A percentile compares a stretch with the other conserved stretches of the same genome.
Evolutionary conservation across 23 tunicate species (phyloP).

Genomic region (Diplosoma virens): DNA sequence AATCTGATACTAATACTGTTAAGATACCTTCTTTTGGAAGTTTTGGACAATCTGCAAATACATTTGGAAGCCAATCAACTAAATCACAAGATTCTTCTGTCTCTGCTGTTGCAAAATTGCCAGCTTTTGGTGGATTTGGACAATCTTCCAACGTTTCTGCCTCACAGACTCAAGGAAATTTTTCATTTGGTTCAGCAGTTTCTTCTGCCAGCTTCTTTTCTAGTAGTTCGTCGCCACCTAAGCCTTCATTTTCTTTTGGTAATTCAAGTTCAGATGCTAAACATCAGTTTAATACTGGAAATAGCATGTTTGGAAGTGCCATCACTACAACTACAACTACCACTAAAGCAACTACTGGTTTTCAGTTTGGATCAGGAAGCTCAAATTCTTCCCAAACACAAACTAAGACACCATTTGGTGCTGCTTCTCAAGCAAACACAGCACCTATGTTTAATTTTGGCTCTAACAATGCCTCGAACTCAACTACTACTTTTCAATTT

Average conservation of each 20-base stretch:
- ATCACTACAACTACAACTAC: not conserved
- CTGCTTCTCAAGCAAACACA: constrained; percentile 4
- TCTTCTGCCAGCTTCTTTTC: not conserved
- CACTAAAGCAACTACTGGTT: not conserved
- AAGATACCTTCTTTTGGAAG: too few species aligned
- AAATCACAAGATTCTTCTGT: too few species aligned
- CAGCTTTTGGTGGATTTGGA: constrained; percentile 26
- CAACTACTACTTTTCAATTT: not conserved
- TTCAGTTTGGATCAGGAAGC: constrained; percentile 10
- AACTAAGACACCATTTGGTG: not conserved
- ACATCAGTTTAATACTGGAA: not conserved
- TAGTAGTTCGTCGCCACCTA: not conserved
- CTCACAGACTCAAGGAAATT: not conserved
- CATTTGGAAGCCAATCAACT: too few species aligned
- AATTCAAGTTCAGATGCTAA: not conserved
- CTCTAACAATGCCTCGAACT: not conserved
- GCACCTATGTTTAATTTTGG: constrained; percentile 24
- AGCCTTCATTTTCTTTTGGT: constrained; percentile 28
- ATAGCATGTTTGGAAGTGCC: constrained; percentile 10
- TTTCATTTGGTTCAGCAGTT: constrained; percentile 5
- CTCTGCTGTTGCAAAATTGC: not conserved
- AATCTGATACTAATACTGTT: too few species aligned
- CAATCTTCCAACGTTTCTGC: not conserved
- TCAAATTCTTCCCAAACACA: not conserved
- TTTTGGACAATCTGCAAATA: too few species aligned